These are phyloP conservation scores for Laspeyria flexula DNA, from an alignment of 2,888 invertebrate genomes.

Conservation along the genomic window DNA sequence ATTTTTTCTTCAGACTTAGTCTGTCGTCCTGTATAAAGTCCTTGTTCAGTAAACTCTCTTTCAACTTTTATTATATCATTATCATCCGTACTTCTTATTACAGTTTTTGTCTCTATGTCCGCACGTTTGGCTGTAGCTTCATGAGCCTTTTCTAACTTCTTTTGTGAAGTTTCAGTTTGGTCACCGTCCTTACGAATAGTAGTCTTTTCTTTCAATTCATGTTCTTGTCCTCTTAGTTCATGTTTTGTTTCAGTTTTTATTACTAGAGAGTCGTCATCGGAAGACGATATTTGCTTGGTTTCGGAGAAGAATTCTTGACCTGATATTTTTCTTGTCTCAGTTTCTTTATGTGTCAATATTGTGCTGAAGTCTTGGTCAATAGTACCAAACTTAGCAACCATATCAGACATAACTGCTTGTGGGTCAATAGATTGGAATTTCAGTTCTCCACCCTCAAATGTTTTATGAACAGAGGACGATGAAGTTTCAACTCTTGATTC, in stretches of 20 bases:
- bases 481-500: conserved; percentile 78
- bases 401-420: conserved; percentile 72
- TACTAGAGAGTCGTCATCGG: conserved; percentile 79
- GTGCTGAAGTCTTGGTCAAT: conserved; percentile 67
- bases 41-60: conserved; percentile 78
- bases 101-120: conserved; percentile 79
- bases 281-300: conserved; percentile 80
- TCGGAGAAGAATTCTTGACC: conserved; percentile 81
- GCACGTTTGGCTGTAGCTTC: conserved; percentile 80
- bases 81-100: conserved; percentile 76
- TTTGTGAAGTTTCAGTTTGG: conserved; percentile 81
- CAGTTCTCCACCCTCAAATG: conserved; percentile 66
- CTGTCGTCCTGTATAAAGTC: conserved; percentile 77
- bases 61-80: conserved; percentile 74
- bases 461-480: conserved; percentile 77
- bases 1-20: conserved; percentile 81
- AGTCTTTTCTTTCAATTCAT: conserved; percentile 80
- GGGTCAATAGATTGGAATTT: conserved; percentile 78
- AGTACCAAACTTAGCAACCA: conserved; percentile 73
- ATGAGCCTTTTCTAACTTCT: conserved; percentile 82
- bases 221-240: conserved; percentile 80
- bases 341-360: conserved; percentile 82
- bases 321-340: conserved; percentile 79
- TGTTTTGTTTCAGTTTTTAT: conserved; percentile 81
- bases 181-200: conserved; percentile 76